phyloP scores from a whole-genome alignment of 2,113 vertebrate species.

The Callipepla squamata region DNA sequence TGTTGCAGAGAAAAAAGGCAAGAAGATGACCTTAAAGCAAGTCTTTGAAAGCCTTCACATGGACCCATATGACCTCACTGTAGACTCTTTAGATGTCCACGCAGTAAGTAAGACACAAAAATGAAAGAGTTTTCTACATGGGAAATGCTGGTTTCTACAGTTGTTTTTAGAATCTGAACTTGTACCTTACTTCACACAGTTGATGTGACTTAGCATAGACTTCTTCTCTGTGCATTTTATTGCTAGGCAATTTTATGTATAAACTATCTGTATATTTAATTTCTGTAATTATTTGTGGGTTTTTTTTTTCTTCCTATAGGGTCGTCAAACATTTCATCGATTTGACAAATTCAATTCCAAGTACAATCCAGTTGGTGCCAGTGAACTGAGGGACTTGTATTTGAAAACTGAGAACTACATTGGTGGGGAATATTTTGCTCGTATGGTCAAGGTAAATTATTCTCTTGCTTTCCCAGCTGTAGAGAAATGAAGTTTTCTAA shows the following conservation, averaged over 20 bases:
- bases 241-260: neutral
- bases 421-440: conserved; percentile 95
- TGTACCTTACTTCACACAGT: neutral
- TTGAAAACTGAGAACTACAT: conserved; percentile 96
- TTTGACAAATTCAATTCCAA: conserved; percentile 99
- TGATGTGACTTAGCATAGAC: neutral
- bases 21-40: conserved; percentile 88
- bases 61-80: conserved; percentile 97
- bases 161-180: neutral
- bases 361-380: conserved; percentile 97
- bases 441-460: conserved; percentile 90
- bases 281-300: neutral
- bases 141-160: neutral
- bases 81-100: conserved; percentile 97
- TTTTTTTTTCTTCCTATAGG: conserved; percentile 73
- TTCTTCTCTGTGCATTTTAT: neutral
- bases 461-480: neutral
- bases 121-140: neutral
- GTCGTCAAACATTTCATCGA: conserved; percentile 96
- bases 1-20: conserved; percentile 84
- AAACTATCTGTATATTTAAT: neutral
- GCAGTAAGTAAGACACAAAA: conserved; percentile 82
- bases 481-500: neutral
- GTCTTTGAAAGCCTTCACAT: conserved; percentile 90
- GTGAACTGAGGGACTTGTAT: conserved; percentile 94